Evolutionary conservation across 2,888 invertebrate species (phyloP).

Genomic region (Synergus japonicus): DNA sequence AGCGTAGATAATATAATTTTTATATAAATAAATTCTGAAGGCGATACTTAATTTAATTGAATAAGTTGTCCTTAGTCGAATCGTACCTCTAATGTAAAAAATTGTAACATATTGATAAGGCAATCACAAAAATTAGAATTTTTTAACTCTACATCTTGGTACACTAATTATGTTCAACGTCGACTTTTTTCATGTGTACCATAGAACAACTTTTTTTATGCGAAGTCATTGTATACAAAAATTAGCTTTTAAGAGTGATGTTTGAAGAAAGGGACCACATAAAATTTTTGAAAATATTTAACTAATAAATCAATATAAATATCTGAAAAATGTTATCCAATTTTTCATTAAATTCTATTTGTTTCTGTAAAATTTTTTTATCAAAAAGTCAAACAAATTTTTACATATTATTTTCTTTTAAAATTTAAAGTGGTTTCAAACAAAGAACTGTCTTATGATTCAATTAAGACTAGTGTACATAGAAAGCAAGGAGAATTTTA

Average conservation of each 20-base stretch:
- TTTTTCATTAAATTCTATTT: neutral
- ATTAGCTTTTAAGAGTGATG: constrained; percentile 64
- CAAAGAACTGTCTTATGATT: constrained; percentile 64
- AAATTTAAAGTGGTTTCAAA: constrained; percentile 46
- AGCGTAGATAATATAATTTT: constrained; percentile 67
- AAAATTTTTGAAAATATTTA: constrained; percentile 26
- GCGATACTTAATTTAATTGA: constrained; percentile 73
- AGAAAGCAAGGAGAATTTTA: constrained; percentile 63
- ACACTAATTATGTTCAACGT: neutral
- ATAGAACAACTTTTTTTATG: constrained; percentile 58
- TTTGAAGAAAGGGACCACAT: constrained; percentile 54
- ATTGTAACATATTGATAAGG: constrained; percentile 71
- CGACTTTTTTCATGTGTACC: neutral
- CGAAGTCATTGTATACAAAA: constrained; percentile 72
- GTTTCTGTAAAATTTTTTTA: neutral
- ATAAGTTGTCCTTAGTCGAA: constrained; percentile 66
- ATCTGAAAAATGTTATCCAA: neutral
- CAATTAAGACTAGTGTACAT: constrained; percentile 66
- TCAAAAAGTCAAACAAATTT: neutral
- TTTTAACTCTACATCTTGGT: constrained; percentile 47
- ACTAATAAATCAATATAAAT: constrained; percentile 10
- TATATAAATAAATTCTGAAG: constrained; percentile 60
- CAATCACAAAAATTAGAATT: constrained; percentile 60
- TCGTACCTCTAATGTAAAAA: constrained; percentile 73
- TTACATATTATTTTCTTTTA: neutral